A percentile compares a stretch with the other conserved stretches of the same genome.
Evolutionary conservation across 2,113 vertebrate species (phyloP).

Genomic region (Bos javanicus): DNA sequence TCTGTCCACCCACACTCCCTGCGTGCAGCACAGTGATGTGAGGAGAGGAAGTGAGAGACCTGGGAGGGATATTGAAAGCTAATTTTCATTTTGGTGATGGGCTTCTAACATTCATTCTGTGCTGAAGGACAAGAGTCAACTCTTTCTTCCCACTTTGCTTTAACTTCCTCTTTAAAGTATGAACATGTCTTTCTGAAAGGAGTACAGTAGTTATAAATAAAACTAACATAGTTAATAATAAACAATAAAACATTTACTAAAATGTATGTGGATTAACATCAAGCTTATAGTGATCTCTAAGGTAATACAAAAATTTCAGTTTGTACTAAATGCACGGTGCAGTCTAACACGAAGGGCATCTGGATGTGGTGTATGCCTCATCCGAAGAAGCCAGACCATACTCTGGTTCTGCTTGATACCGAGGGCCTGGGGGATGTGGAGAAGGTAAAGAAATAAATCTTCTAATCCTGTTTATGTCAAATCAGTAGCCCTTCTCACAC

Average conservation of each 20-base stretch:
- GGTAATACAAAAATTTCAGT: background rate
- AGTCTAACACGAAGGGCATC: conserved; percentile 69
- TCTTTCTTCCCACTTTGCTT: background rate
- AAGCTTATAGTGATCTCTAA: background rate
- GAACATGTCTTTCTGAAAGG: background rate
- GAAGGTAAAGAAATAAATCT: background rate
- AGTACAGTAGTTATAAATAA: background rate
- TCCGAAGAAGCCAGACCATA: background rate
- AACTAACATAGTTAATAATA: background rate
- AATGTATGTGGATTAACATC: background rate
- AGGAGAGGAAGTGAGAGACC: background rate
- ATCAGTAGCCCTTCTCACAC: background rate
- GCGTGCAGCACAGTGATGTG: fast-evolving
- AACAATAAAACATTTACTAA: background rate
- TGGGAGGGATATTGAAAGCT: background rate
- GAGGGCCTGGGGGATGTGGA: conserved; percentile 55
- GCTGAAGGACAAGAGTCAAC: background rate
- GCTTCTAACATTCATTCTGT: too few relatives aligned
- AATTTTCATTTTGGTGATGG: background rate
- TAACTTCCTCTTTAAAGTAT: background rate
- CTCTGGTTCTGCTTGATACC: conserved; percentile 61
- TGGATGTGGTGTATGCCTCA: conserved; percentile 71
- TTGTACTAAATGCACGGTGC: too few relatives aligned
- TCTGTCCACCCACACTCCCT: background rate
- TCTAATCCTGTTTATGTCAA: background rate